These are phyloP conservation scores for Paradoxurus hermaphroditus DNA, from an alignment of 2,113 vertebrate genomes.

Conservation along the genomic window DNA sequence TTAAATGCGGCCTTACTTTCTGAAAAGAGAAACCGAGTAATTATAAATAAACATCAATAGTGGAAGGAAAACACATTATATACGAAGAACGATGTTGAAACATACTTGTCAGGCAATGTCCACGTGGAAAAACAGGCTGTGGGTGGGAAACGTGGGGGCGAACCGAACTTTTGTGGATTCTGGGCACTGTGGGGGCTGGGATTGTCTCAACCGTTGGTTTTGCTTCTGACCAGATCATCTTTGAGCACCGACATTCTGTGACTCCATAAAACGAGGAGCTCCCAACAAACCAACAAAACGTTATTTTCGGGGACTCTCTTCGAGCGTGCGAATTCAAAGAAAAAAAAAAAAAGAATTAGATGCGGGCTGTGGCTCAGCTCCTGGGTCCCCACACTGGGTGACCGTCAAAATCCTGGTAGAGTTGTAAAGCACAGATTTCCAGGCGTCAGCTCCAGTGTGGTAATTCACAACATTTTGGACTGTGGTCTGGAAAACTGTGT, in stretches of 20 bases:
- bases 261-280: not conserved
- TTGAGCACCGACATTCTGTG: not conserved
- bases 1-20: not conserved
- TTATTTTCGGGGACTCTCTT: not conserved
- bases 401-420: not conserved
- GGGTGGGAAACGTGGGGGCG: not conserved
- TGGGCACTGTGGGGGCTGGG: not conserved
- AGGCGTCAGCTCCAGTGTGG: not conserved
- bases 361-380: not conserved
- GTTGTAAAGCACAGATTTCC: not conserved
- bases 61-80: not conserved
- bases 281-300: not conserved
- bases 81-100: not conserved
- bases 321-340: not conserved
- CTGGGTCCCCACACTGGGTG: not conserved
- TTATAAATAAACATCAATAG: not conserved
- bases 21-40: constrained; percentile 24
- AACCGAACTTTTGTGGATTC: not conserved
- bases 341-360: not conserved
- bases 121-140: not conserved
- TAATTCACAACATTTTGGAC: not conserved
- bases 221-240: not conserved
- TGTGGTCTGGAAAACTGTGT: not conserved
- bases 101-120: not conserved
- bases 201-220: not conserved